Percentiles rank a stretch among this genome's conserved stretches.
These are phyloP conservation scores for Melopsittacus undulatus DNA, from an alignment of 2,797 vertebrate genomes.

Conservation along the genomic window DNA sequence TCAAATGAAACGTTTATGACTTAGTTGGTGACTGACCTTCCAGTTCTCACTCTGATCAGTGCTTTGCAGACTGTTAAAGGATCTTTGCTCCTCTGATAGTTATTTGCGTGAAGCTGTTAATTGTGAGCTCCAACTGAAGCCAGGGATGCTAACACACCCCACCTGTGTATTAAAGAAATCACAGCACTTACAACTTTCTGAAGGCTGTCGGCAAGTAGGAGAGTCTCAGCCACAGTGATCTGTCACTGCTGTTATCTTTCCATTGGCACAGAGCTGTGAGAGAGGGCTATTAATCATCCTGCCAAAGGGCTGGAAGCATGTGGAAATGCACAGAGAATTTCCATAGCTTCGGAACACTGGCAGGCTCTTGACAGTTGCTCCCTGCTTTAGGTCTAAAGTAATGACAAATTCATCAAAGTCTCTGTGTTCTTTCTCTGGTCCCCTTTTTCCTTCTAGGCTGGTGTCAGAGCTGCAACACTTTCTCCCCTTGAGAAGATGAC, in stretches of 20 bases:
- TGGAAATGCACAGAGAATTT: not conserved
- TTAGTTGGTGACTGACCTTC: not conserved
- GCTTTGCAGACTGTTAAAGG: not conserved
- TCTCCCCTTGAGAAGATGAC: not conserved
- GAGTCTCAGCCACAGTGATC: not conserved
- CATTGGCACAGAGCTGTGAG: not conserved
- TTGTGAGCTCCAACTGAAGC: not conserved
- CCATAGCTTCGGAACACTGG: not conserved
- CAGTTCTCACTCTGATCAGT: not conserved
- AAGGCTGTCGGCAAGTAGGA: rapidly evolving
- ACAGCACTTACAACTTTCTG: not conserved
- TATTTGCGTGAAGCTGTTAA: not conserved
- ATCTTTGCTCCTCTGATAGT: not conserved
- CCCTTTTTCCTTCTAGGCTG: not conserved
- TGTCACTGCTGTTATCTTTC: not conserved
- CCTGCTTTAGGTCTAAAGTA: not conserved
- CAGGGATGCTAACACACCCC: not conserved
- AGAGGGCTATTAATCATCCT: slow-evolving; percentile 9
- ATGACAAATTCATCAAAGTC: not conserved
- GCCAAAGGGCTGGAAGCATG: not conserved
- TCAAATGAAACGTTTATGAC: not conserved
- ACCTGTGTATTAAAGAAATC: not conserved
- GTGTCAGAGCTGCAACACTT: not conserved
- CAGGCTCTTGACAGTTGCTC: not conserved
- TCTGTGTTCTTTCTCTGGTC: not conserved